These are phyloP conservation scores for Odontomyia ornata DNA, from an alignment of 2,888 invertebrate genomes.

Conservation along the genomic window DNA sequence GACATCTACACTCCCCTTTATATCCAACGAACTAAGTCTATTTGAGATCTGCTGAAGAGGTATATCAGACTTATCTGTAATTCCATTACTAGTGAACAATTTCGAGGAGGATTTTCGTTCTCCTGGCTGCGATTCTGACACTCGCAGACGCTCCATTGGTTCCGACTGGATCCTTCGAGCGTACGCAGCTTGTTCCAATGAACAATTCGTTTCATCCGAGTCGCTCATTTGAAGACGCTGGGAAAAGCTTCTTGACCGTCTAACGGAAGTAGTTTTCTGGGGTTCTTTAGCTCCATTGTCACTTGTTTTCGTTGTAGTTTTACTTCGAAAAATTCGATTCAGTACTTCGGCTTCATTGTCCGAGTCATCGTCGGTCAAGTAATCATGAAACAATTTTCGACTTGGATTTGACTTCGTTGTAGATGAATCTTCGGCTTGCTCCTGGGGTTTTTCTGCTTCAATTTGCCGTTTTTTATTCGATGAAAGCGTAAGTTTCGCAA, in stretches of 20 bases:
- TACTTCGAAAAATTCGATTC: conserved; percentile 56
- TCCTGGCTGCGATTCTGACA: neutral
- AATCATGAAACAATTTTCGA: conserved; percentile 23
- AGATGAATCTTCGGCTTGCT: conserved; percentile 14
- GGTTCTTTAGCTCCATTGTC: conserved; percentile 6
- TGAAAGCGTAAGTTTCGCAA: conserved; percentile 61
- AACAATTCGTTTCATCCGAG: conserved; percentile 52
- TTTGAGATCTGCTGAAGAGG: conserved; percentile 3
- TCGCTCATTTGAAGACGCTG: conserved; percentile 29
- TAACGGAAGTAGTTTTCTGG: neutral
- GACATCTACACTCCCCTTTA: neutral
- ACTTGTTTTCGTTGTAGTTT: conserved; percentile 36
- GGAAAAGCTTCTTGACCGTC: conserved; percentile 38
- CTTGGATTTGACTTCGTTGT: neutral
- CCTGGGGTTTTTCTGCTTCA: conserved; percentile 27
- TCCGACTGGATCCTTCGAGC: neutral
- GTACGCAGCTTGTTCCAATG: neutral
- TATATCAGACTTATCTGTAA: neutral
- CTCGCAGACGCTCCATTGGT: conserved; percentile 3
- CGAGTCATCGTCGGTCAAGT: conserved; percentile 44
- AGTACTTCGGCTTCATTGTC: conserved; percentile 53
- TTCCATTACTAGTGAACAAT: neutral
- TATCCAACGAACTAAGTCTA: conserved; percentile 20
- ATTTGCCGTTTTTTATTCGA: conserved; percentile 55
- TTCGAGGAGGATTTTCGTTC: neutral